Evolutionary conservation across 2,113 vertebrate species (phyloP).

Genomic region (Mionectes macconnelli): DNA sequence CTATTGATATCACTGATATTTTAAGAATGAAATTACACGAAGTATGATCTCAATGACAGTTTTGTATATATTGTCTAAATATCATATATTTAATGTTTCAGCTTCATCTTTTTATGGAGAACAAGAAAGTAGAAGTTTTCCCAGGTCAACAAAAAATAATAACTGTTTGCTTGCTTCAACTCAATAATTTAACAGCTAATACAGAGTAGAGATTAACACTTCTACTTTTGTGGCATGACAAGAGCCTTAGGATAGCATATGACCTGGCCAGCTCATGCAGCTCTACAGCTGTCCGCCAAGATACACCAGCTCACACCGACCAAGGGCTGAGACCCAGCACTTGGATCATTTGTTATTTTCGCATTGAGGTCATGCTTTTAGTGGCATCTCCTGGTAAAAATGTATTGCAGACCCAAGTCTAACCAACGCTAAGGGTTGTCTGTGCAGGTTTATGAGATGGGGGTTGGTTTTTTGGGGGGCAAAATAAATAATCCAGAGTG

Average conservation of each 20-base stretch:
- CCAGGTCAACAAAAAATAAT: background rate
- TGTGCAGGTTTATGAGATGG: background rate
- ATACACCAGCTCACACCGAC: background rate
- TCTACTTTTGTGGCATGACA: background rate
- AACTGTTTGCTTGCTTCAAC: background rate
- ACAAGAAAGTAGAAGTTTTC: background rate
- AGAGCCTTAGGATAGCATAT: background rate
- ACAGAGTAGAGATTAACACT: background rate
- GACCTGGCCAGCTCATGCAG: background rate
- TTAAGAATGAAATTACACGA: background rate
- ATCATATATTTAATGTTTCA: background rate
- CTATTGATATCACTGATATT: background rate
- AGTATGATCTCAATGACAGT: background rate
- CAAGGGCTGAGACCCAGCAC: background rate
- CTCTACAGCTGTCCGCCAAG: background rate
- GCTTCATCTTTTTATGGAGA: background rate
- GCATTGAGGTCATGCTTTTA: background rate
- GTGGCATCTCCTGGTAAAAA: background rate
- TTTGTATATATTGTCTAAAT: background rate
- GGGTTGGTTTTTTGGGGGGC: rapidly evolving
- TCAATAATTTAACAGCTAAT: slow-evolving; percentile 8
- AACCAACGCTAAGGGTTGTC: background rate
- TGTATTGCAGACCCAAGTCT: background rate
- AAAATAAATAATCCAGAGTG: background rate
- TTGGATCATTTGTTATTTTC: slow-evolving; percentile 8